Evolutionary conservation across 2,113 vertebrate species (phyloP), one percentile per base, ranked within the genome.

Genomic region (Montifringilla adamsi): DNA sequence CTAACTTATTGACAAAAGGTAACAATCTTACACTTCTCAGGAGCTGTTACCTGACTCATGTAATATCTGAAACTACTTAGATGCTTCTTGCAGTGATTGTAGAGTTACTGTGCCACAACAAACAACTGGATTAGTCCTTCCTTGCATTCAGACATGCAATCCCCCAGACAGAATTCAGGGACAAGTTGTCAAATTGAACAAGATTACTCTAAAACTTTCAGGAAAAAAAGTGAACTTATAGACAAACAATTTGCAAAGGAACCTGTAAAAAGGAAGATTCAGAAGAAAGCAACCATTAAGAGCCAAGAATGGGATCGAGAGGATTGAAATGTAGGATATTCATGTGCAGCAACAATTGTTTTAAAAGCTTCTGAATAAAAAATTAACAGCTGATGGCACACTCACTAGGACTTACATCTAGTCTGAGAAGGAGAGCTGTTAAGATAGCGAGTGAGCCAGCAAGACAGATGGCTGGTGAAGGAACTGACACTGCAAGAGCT

Each of bases 401-500:
- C 44, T 81, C 64, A 39, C 68, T 87, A 73, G 60, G n/a, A 75
- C 85, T 93, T 84, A 28, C 60, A 92, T 63, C 55, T 73, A 88
- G 68, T 49, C 79, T 75, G 85, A 86, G 86, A 63, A 94, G 62
- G 60, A 94, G 91, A 95, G 67, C 89, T 91, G 78, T 89, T 91
- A 91, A 84, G 75, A 84, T 9, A 76, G 76, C 13, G 30, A 81
- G 53, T 10, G 87, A 96, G 92, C 95, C 93, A 97, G 85, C 52
- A 92, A 92, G 68, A 90, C 92, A 96, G 96, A 97, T 95, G 91
- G 94, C 68, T 96, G 52, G 39, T 88, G 76, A 96, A 94, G 90
- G 94, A 95, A 94, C 92, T 93, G 92, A 96, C 90, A 87, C 53
- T 93, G 90, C 93, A 90, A 93, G 88, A 97, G 90, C 92, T 96